Base-by-base conservation (phyloP, 2,888 invertebrate genomes). In the Erannis defoliaria region DNA sequence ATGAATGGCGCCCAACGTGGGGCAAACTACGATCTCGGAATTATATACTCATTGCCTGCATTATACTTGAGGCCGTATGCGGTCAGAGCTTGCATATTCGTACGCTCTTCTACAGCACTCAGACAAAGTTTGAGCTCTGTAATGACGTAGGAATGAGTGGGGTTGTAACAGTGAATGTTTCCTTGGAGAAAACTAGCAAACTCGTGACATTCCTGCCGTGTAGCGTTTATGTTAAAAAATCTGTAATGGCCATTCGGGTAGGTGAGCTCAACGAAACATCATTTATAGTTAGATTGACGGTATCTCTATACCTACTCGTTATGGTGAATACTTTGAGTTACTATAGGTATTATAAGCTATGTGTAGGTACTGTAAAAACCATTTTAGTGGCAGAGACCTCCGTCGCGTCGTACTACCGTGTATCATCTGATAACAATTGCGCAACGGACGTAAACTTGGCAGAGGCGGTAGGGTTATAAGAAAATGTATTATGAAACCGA, bases 401-500 rank as follows among this genome's bases (percentile, higher is more conserved):
- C 35, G 37, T 54, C 42, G 19, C 19, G 12, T 53, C 37, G 46
- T 14, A 43, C 37, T 21, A 50, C 38, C 54, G 53, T 74, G 74
- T 76, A 73, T 75, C 75, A 78, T 78, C 72, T 74, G 78, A 77
- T 80, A 82, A 81, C 84, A 81, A 82, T 82, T 79, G 80, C 72
- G 76, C 73, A 75, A 72, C 73, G 66, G 69, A 76, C 74, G 77
- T 79, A 82, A 78, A 79, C 74, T 79, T 78, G 78, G 78, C 75
- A 76, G 71, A 74, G 69, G 57, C 70, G 73, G 71, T 66, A 54
- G 72, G 72, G 75, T 74, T 76, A 81, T 78, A 77, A 77, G 72
- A 78, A 82, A 84, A 85, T 85, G 75, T 80, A 86, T 85, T 86
- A 86, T 87, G 82, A 82, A 85, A 79, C 77, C 81, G 76, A 72